Percentiles rank a stretch among this genome's conserved stretches.
Evolutionary conservation across 1,140 invertebrate species (phyloP).

Genomic region (Lethocerus indicus): DNA sequence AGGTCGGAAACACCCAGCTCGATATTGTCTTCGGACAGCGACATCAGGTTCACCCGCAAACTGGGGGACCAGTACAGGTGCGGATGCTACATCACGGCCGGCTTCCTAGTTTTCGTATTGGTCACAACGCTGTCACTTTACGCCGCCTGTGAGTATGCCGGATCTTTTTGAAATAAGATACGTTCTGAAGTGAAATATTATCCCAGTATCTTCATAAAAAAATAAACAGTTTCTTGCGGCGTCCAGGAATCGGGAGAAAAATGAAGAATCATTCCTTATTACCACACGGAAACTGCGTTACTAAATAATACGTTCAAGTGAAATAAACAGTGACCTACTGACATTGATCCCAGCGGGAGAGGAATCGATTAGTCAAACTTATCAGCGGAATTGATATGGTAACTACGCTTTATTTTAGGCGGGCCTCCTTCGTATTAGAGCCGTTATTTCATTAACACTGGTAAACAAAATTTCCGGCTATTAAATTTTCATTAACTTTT

Average conservation of each 20-base stretch:
- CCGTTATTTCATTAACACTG: no score
- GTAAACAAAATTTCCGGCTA: no score
- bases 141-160: slow-evolving; percentile 62
- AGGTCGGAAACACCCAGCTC: slow-evolving; percentile 45
- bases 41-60: slow-evolving; percentile 70
- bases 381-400: no score
- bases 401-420: no score
- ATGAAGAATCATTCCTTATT: background rate
- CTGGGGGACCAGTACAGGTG: slow-evolving; percentile 59
- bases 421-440: no score
- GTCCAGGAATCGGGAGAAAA: background rate
- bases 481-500: no score
- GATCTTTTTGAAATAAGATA: background rate
- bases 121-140: slow-evolving; percentile 68
- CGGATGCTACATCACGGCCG: slow-evolving; percentile 67
- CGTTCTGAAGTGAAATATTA: background rate
- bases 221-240: background rate
- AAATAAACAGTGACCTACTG: background rate
- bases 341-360: no score
- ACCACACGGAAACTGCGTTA: background rate
- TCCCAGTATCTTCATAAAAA: background rate
- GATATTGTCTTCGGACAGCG: slow-evolving; percentile 63
- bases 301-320: background rate
- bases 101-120: slow-evolving; percentile 60
- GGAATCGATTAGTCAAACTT: no score